Conservation (phyloP, 1,140 invertebrate species). For the Stegodyphus mimosarum region DNA sequence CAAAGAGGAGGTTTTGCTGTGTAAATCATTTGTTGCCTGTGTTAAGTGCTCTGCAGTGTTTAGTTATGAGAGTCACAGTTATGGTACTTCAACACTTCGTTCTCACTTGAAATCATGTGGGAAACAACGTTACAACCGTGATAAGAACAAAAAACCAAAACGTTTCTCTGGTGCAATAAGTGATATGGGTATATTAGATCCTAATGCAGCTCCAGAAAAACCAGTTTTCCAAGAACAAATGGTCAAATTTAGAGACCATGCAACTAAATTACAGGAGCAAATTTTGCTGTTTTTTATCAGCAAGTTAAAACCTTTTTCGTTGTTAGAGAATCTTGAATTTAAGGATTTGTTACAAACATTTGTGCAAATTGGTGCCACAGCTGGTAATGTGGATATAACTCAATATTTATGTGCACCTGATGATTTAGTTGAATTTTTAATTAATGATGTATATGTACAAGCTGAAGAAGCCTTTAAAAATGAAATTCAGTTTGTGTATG, state of each 20-base stretch:
- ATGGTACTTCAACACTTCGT: conserved; percentile 49
- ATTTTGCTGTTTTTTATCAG: conserved; percentile 42
- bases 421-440: conserved; percentile 31
- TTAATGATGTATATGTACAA: conserved; percentile 35
- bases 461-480: conserved; percentile 40
- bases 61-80: conserved; percentile 57
- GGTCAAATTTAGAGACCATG: conserved; percentile 55
- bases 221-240: conserved; percentile 53
- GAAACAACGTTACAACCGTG: conserved; percentile 44
- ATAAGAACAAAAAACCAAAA: conserved; percentile 34
- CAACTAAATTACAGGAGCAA: conserved; percentile 52
- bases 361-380: conserved; percentile 37
- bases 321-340: conserved; percentile 50
- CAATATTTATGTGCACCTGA: conserved; percentile 27
- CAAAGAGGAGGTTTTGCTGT: conserved; percentile 40
- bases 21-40: conserved; percentile 56
- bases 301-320: conserved; percentile 36
- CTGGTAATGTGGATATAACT: conserved; percentile 40
- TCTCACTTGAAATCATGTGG: conserved; percentile 58
- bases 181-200: conserved; percentile 30
- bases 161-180: conserved; percentile 24
- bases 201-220: conserved; percentile 13
- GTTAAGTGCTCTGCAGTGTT: conserved; percentile 54
- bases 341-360: conserved; percentile 52
- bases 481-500: conserved; percentile 52